phyloP scores from a whole-genome alignment of 2,888 invertebrate genomes.

The Apomyelois bistriatella region DNA sequence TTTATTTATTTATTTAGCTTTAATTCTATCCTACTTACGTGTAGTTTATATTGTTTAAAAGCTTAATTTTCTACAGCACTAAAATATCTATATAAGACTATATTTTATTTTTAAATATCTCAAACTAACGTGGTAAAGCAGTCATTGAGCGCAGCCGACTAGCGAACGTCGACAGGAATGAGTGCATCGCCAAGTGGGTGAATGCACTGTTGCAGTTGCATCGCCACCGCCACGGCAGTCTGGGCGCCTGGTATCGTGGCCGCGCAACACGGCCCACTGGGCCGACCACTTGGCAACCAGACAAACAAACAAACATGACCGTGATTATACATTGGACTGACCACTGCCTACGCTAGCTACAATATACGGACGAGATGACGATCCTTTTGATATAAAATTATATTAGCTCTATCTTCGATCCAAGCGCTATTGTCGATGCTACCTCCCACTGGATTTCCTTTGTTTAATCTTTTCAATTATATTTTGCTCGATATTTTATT shows the following conservation, averaged over 20 bases:
- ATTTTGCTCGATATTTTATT: too few species aligned
- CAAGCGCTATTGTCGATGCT: not conserved
- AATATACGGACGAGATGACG: not conserved
- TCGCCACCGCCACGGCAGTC: conserved; percentile 33
- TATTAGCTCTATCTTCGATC: not conserved
- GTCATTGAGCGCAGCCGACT: not conserved
- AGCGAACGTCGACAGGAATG: not conserved
- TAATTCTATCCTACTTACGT: too few species aligned
- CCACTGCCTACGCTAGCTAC: conserved; percentile 25
- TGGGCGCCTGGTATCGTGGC: conserved; percentile 67
- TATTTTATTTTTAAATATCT: not conserved
- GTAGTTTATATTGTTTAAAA: too few species aligned
- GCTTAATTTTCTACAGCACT: too few species aligned
- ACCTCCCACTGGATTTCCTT: not conserved
- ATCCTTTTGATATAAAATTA: not conserved
- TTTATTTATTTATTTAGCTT: too few species aligned
- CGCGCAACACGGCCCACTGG: conserved; percentile 53
- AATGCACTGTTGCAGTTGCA: conserved; percentile 37
- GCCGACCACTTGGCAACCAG: conserved; percentile 73
- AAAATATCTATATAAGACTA: too few species aligned
- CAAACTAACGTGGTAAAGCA: not conserved
- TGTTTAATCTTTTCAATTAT: too few species aligned
- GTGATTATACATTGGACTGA: conserved; percentile 36
- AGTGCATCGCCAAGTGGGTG: conserved; percentile 28
- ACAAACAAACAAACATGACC: conserved; percentile 41